Conservation (phyloP, 2,797 vertebrate species). For the Melopsittacus undulatus region DNA sequence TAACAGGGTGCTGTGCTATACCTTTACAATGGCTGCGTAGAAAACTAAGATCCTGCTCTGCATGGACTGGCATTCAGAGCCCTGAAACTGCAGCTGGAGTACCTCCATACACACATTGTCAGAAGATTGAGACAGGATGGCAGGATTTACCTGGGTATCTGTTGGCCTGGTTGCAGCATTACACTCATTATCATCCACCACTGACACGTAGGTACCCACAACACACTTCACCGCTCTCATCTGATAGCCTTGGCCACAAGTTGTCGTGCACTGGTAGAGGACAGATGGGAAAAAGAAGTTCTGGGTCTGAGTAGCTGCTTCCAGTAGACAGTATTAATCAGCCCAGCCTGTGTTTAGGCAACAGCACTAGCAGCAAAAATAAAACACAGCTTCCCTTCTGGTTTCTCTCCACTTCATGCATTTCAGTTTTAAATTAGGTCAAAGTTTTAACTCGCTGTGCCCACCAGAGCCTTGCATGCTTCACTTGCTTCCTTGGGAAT, state of each 20-base stretch:
- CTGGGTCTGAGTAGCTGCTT: neutral
- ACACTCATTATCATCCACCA: conserved; percentile 93
- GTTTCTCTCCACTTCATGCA: conserved; percentile 73
- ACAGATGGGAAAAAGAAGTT: neutral
- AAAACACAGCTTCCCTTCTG: conserved; percentile 42
- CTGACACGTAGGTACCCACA: conserved; percentile 86
- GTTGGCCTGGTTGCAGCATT: conserved; percentile 93
- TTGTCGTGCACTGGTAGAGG: conserved; percentile 87
- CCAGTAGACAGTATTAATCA: conserved; percentile 2
- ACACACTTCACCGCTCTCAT: conserved; percentile 95
- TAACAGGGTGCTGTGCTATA: neutral
- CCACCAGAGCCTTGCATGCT: conserved; percentile 76
- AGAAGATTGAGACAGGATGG: neutral
- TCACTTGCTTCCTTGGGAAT: conserved; percentile 83
- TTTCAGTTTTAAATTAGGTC: conserved; percentile 81
- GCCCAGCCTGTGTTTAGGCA: neutral
- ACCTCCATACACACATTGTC: fast-evolving
- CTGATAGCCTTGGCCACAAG: conserved; percentile 95
- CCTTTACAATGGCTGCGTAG: neutral
- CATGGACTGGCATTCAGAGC: neutral
- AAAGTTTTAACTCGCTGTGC: conserved; percentile 76
- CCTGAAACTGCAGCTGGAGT: neutral
- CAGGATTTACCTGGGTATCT: conserved; percentile 87
- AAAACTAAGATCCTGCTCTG: neutral
- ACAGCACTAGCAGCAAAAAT: conserved; percentile 25